Conservation (phyloP, 2,113 vertebrate species). For the Anarhynchus alexandrinus region DNA sequence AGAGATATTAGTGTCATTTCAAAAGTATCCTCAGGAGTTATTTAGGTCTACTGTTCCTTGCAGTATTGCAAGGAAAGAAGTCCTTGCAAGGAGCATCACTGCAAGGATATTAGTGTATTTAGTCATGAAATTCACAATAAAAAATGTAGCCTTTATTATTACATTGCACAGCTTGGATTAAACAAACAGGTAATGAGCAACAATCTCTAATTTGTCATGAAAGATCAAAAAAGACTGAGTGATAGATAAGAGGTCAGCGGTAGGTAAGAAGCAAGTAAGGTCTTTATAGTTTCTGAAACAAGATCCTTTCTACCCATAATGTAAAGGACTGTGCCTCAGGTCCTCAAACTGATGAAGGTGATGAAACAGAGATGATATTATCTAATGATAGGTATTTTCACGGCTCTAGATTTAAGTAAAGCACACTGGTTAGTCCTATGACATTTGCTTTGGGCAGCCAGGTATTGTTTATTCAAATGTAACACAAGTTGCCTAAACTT, state of each 20-base stretch:
- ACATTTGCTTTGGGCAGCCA: not conserved
- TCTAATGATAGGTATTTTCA: not conserved
- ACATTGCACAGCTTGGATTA: not conserved
- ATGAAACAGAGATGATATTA: not conserved
- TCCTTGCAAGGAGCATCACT: not conserved
- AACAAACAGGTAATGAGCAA: not conserved
- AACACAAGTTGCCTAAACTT: not conserved
- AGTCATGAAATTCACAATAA: not conserved
- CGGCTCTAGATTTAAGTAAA: not conserved
- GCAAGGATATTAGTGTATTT: not conserved
- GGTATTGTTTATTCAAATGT: not conserved
- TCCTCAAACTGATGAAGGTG: not conserved
- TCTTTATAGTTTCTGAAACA: not conserved
- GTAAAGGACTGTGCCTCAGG: not conserved
- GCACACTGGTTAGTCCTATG: not conserved
- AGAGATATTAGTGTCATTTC: not conserved
- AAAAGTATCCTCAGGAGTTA: not conserved
- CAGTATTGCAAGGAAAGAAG: not conserved
- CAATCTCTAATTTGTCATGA: not conserved
- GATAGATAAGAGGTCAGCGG: not conserved
- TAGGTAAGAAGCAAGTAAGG: not conserved
- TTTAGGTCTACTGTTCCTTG: not conserved
- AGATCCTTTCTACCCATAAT: not conserved
- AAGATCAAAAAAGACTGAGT: not conserved
- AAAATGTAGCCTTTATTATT: not conserved